phyloP scores from a whole-genome alignment of 2,113 vertebrate species.

The Pogona vitticeps region DNA sequence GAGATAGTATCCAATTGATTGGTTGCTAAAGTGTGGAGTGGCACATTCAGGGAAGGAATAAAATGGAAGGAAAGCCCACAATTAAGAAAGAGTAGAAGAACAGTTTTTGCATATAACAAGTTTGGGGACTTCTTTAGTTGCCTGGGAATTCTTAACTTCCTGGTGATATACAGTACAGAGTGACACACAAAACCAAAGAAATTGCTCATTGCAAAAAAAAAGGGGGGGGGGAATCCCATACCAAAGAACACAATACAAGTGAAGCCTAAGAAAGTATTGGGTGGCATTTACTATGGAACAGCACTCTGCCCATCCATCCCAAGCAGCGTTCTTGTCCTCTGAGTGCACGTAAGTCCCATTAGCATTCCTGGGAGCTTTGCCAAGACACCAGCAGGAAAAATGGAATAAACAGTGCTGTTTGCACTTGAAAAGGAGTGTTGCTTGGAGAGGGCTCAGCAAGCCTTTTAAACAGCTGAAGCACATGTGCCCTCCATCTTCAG shows the following conservation, averaged over 20 bases:
- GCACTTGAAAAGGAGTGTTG: slow-evolving; percentile 21
- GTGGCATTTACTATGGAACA: background rate
- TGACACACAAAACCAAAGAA: too few species aligned
- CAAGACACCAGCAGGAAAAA: background rate
- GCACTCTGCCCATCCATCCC: background rate
- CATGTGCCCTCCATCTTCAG: background rate
- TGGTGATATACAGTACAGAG: background rate
- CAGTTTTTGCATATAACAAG: background rate
- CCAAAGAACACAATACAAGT: background rate
- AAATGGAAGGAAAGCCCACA: background rate
- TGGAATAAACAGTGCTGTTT: slow-evolving; percentile 20
- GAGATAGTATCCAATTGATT: background rate
- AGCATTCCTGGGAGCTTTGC: slow-evolving; percentile 17
- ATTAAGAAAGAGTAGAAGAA: background rate
- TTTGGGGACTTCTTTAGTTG: background rate
- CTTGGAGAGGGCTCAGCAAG: slow-evolving; percentile 4
- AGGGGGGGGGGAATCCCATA: too few species aligned
- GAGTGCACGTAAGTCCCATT: slow-evolving; percentile 18
- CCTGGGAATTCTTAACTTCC: background rate
- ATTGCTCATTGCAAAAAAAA: background rate
- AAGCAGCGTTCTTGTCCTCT: background rate
- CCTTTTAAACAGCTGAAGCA: slow-evolving; percentile 30
- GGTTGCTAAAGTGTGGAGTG: background rate
- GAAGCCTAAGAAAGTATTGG: background rate
- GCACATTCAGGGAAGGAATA: background rate